Conservation (phyloP, 2,797 vertebrate species). For the Galaxias olidus region DNA sequence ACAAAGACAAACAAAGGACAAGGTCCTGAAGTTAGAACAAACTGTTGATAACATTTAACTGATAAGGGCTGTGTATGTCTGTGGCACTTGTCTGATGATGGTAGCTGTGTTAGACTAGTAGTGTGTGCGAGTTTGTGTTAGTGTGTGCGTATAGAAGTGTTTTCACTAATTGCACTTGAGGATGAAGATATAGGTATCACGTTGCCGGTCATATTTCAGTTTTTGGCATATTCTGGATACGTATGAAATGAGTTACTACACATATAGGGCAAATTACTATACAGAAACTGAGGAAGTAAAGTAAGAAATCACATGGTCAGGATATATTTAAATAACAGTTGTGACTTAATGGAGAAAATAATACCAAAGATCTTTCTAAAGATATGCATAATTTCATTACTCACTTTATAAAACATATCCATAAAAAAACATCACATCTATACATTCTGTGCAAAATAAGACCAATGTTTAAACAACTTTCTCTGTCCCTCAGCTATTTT, state of each 20-base stretch:
- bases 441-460: slow-evolving; percentile 72
- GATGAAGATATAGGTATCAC: slow-evolving; percentile 51
- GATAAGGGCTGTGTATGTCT: slow-evolving; percentile 37
- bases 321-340: slow-evolving; percentile 7
- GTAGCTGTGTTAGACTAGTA: slow-evolving; percentile 5
- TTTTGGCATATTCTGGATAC: slow-evolving; percentile 51
- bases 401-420: neutral
- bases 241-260: slow-evolving; percentile 21
- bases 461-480: slow-evolving; percentile 36
- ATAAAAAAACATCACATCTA: slow-evolving; percentile 35
- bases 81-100: slow-evolving; percentile 38
- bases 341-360: slow-evolving; percentile 3
- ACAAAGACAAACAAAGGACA: slow-evolving; percentile 42
- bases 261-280: slow-evolving; percentile 7
- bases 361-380: slow-evolving; percentile 3
- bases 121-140: slow-evolving; percentile 2
- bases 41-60: slow-evolving; percentile 41
- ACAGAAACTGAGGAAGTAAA: slow-evolving; percentile 7
- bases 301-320: neutral
- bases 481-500: slow-evolving; percentile 46
- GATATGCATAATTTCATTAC: neutral
- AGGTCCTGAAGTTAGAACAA: slow-evolving; percentile 33
- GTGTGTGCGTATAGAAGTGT: slow-evolving; percentile 23
- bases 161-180: slow-evolving; percentile 77
- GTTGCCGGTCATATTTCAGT: slow-evolving; percentile 35